Conservation (phyloP, 2,888 invertebrate species). For the Invenusta paracnida region DNA sequence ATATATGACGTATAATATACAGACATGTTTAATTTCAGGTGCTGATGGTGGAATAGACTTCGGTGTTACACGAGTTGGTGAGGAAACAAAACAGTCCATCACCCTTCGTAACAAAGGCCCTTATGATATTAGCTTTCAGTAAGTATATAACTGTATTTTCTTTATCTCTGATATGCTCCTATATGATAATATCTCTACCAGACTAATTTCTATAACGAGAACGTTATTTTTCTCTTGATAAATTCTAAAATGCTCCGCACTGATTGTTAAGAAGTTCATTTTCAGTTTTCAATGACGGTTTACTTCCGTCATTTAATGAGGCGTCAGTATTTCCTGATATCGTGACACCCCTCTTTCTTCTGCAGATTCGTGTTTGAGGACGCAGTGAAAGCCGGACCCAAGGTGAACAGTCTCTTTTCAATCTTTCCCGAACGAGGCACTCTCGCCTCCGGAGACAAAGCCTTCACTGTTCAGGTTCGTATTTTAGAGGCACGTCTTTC, state of each 20-base stretch:
- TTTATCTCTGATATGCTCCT: background rate
- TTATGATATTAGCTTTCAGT: conserved; percentile 60
- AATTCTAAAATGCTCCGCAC: too few relatives aligned
- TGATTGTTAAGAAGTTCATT: background rate
- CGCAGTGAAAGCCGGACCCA: background rate
- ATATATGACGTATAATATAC: too few relatives aligned
- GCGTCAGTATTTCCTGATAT: too few relatives aligned
- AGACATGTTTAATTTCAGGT: too few relatives aligned
- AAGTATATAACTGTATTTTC: conserved; percentile 46
- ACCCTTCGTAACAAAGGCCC: conserved; percentile 61
- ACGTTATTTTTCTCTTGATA: too few relatives aligned
- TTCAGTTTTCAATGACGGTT: background rate
- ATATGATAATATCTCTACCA: too few relatives aligned
- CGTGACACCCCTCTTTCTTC: background rate
- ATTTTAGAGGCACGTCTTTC: too few relatives aligned
- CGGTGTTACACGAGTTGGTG: conserved; percentile 57
- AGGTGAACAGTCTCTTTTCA: conserved; percentile 26
- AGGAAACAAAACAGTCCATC: conserved; percentile 58
- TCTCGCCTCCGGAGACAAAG: conserved; percentile 35
- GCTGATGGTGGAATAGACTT: conserved; percentile 61
- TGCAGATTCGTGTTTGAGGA: conserved; percentile 29
- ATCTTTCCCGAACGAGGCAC: background rate
- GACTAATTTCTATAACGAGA: too few relatives aligned
- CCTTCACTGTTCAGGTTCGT: conserved; percentile 31
- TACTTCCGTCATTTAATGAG: background rate